These are phyloP conservation scores for Neoniphon sammara DNA, from an alignment of 2,797 vertebrate genomes.

Conservation along the genomic window DNA sequence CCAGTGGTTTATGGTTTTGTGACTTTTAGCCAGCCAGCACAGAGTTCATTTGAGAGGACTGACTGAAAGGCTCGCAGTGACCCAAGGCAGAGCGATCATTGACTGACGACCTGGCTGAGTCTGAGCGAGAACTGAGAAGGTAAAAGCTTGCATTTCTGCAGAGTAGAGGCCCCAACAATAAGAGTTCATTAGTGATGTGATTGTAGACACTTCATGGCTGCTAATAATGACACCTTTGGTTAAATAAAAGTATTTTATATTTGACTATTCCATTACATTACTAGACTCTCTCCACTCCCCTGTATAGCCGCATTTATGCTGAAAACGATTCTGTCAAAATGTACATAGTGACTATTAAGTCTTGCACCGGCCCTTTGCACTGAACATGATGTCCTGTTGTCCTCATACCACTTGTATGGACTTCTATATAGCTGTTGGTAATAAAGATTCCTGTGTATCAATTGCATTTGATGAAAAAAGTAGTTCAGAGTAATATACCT, in stretches of 20 bases:
- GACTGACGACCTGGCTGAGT: not conserved
- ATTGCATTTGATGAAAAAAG: too few relatives aligned
- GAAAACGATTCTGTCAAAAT: not conserved
- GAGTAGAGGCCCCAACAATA: slow-evolving; percentile 20
- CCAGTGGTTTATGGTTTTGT: not conserved
- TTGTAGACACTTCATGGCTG: slow-evolving; percentile 20
- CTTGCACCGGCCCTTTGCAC: too few relatives aligned
- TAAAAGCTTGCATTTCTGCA: slow-evolving; percentile 8
- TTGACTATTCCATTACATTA: not conserved
- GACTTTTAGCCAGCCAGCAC: not conserved
- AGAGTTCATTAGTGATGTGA: slow-evolving; percentile 22
- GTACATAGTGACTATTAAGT: too few relatives aligned
- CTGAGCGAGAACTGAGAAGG: slow-evolving; percentile 24
- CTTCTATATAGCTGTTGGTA: too few relatives aligned
- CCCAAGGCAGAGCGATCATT: slow-evolving; percentile 38
- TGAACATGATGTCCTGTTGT: too few relatives aligned
- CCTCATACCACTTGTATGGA: too few relatives aligned
- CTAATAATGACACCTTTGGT: slow-evolving; percentile 21
- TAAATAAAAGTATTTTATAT: not conserved
- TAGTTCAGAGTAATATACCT: too few relatives aligned
- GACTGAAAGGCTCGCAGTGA: slow-evolving; percentile 23
- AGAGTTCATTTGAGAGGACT: slow-evolving; percentile 1
- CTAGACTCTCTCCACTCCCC: not conserved
- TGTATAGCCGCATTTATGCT: not conserved
- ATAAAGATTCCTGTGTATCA: too few relatives aligned